Evolutionary conservation across 2,797 vertebrate species (phyloP).

Genomic region (Hylomyscus alleni): DNA sequence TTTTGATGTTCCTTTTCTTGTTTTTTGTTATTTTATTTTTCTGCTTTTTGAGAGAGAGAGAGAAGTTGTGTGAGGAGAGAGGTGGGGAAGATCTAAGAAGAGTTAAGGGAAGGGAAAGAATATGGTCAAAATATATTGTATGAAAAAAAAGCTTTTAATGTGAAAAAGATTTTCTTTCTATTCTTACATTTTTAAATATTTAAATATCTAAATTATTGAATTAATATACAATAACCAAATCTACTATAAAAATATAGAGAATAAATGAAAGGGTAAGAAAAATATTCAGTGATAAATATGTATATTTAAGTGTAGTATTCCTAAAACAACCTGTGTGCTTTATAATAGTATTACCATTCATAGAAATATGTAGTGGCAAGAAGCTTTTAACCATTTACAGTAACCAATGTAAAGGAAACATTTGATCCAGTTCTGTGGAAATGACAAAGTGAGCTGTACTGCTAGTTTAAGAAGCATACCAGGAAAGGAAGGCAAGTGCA

Average conservation of each 20-base stretch:
- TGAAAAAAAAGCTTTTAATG: background rate
- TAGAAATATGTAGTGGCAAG: background rate
- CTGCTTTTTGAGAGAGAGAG: background rate
- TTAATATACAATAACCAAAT: background rate
- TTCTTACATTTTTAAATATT: background rate
- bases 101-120: background rate
- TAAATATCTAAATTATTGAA: slow-evolving; percentile 12
- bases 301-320: background rate
- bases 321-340: background rate
- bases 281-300: background rate
- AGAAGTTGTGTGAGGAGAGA: background rate
- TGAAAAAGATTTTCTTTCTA: background rate
- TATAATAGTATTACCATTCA: background rate
- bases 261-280: background rate
- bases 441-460: background rate
- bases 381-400: background rate
- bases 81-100: background rate
- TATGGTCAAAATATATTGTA: background rate
- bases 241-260: background rate
- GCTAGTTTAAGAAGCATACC: background rate
- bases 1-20: background rate
- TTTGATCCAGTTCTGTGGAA: background rate
- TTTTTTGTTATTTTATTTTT: background rate
- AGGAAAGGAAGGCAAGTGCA: background rate
- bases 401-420: background rate